A percentile compares a stretch with the other conserved stretches of the same genome.
Evolutionary conservation across 2,888 invertebrate genomes (phyloP).

Genomic region (Euzophera pinguis): DNA sequence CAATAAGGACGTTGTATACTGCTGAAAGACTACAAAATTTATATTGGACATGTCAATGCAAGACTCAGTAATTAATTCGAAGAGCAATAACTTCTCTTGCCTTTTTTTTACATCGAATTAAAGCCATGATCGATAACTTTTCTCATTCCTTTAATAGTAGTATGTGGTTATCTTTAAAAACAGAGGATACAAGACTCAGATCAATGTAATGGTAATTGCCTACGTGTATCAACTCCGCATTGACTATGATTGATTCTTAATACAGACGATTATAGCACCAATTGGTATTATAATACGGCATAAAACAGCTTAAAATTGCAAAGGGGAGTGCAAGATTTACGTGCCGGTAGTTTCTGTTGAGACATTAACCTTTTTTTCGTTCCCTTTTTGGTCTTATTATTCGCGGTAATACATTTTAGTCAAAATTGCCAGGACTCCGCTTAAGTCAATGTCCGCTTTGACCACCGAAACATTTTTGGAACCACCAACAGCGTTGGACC

Average conservation of each 20-base stretch:
- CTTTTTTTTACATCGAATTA: not conserved
- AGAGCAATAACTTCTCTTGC: not conserved
- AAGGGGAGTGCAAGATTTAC: conserved; percentile 23
- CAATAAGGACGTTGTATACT: not conserved
- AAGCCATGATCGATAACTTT: conserved; percentile 3
- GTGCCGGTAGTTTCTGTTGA: conserved; percentile 37
- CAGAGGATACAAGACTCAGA: conserved; percentile 20
- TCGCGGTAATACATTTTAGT: conserved; percentile 25
- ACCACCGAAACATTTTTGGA: conserved; percentile 32
- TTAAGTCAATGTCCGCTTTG: conserved; percentile 34
- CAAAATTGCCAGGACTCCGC: conserved; percentile 28
- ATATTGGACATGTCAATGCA: not conserved
- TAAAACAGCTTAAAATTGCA: conserved; percentile 24
- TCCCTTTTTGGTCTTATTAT: conserved; percentile 24
- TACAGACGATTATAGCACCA: conserved; percentile 27
- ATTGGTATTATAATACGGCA: conserved; percentile 34
- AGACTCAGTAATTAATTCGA: conserved; percentile 2
- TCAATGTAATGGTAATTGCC: conserved; percentile 27
- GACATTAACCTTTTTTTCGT: conserved; percentile 32
- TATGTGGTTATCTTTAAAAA: conserved; percentile 10
- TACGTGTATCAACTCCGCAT: conserved; percentile 24
- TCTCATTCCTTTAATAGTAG: conserved; percentile 11
- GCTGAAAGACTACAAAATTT: too few relatives aligned
- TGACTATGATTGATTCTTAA: conserved; percentile 26
- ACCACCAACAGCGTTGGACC: conserved; percentile 32